Percentiles rank a stretch among this genome's conserved stretches.
These are phyloP conservation scores for Ceryle rudis DNA, from an alignment of 2,797 vertebrate species.

Conservation along the genomic window DNA sequence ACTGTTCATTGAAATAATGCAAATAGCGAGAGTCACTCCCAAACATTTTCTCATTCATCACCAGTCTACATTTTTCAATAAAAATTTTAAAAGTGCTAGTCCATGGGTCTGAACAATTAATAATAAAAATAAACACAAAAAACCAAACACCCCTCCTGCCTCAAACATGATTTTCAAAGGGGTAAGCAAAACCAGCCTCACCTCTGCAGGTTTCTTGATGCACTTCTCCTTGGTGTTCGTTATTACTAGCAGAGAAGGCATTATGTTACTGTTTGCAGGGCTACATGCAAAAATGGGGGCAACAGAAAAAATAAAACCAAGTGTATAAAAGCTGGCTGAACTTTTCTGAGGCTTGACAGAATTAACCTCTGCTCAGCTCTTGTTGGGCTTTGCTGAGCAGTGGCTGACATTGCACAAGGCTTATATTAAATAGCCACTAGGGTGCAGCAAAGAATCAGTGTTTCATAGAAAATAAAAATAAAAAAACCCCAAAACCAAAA, in stretches of 20 bases:
- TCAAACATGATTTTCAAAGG: background rate
- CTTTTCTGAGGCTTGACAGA: background rate
- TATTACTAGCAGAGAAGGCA: background rate
- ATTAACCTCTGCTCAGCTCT: background rate
- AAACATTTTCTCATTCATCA: no score
- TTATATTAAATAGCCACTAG: background rate
- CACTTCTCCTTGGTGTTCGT: background rate
- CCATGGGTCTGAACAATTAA: no score
- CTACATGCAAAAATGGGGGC: background rate
- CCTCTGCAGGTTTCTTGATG: background rate
- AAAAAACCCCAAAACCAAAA: background rate
- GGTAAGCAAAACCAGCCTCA: background rate
- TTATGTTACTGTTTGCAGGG: background rate
- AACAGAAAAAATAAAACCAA: background rate
- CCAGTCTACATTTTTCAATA: background rate
- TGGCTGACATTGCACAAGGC: accelerated
- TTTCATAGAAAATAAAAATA: no score
- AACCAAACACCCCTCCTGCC: no score
- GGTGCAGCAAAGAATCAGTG: background rate
- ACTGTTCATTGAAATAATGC: background rate
- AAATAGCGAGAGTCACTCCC: background rate
- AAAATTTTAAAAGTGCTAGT: no score
- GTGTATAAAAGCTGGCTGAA: accelerated
- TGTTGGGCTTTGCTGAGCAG: background rate
- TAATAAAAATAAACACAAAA: background rate